phyloP scores from a whole-genome alignment of 1,140 invertebrate species.

The Amyelois transitella region DNA sequence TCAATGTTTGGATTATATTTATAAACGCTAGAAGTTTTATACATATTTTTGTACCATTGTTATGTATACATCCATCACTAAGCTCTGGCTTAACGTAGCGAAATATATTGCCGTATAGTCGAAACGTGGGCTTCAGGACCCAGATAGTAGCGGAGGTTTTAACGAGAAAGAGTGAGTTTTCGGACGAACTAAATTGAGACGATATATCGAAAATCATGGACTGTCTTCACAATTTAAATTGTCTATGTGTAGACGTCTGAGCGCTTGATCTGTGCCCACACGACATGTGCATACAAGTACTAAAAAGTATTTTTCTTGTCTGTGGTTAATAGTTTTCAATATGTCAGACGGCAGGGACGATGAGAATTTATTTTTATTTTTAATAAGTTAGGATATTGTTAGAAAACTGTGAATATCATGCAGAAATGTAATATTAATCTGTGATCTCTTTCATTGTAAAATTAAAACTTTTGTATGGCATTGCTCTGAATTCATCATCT shows the following conservation, averaged over 20 bases:
- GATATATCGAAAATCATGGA: too few relatives aligned
- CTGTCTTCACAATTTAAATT: too few relatives aligned
- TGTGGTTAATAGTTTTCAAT: constrained; percentile 35
- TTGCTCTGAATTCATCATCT: background rate
- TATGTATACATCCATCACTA: too few relatives aligned
- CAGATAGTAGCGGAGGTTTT: too few relatives aligned
- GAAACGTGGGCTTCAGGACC: too few relatives aligned
- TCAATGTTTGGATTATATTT: too few relatives aligned
- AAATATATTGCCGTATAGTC: too few relatives aligned
- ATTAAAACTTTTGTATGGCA: background rate
- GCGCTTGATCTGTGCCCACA: background rate
- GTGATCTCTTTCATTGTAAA: background rate
- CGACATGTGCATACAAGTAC: background rate
- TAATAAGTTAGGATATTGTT: constrained; percentile 34
- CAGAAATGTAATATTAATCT: background rate
- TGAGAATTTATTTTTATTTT: constrained; percentile 38
- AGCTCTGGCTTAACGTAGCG: too few relatives aligned
- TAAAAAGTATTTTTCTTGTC: background rate
- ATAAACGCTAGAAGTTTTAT: too few relatives aligned
- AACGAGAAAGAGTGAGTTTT: too few relatives aligned
- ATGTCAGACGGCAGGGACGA: constrained; percentile 51
- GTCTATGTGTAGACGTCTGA: background rate
- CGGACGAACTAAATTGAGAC: too few relatives aligned
- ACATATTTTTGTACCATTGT: too few relatives aligned
- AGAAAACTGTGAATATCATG: constrained; percentile 26